These are phyloP conservation scores for Pogonognathellus flavescens DNA, from an alignment of 1,140 invertebrate species.

Conservation along the genomic window DNA sequence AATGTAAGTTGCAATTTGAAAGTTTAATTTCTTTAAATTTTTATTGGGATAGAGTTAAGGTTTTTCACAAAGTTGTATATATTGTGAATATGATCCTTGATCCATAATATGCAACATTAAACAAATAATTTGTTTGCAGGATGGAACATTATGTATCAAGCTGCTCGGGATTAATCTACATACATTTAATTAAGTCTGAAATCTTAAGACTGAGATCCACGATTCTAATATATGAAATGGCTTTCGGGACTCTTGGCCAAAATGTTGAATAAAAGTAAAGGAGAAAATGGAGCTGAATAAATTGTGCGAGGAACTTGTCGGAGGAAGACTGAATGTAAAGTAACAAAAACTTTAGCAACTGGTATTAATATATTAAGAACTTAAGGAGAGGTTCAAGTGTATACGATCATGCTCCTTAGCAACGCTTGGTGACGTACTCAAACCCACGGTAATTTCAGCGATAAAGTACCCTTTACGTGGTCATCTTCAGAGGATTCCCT, in stretches of 20 bases:
- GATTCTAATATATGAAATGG: conserved; percentile 71
- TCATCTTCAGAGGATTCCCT: no score
- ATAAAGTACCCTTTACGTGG: no score
- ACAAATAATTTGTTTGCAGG: conserved; percentile 67
- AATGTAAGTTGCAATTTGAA: conserved; percentile 2
- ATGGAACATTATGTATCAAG: conserved; percentile 71
- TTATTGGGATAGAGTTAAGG: no score
- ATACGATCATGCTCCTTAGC: no score
- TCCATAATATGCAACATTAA: background rate
- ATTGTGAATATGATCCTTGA: background rate
- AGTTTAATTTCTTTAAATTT: no score
- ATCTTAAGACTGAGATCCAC: conserved; percentile 71
- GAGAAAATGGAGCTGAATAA: conserved; percentile 72
- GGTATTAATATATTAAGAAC: no score
- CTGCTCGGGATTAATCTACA: conserved; percentile 67
- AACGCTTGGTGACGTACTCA: no score
- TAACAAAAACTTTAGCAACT: background rate
- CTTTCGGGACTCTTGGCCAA: conserved; percentile 70
- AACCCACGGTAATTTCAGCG: no score
- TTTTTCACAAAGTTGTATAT: background rate
- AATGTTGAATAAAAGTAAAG: conserved; percentile 71
- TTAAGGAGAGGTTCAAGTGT: no score
- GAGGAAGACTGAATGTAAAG: conserved; percentile 27
- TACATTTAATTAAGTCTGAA: no score
- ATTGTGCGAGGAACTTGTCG: conserved; percentile 74